Base-by-base conservation (phyloP, 2,888 invertebrate species). In the Cataglyphis albicans region DNA sequence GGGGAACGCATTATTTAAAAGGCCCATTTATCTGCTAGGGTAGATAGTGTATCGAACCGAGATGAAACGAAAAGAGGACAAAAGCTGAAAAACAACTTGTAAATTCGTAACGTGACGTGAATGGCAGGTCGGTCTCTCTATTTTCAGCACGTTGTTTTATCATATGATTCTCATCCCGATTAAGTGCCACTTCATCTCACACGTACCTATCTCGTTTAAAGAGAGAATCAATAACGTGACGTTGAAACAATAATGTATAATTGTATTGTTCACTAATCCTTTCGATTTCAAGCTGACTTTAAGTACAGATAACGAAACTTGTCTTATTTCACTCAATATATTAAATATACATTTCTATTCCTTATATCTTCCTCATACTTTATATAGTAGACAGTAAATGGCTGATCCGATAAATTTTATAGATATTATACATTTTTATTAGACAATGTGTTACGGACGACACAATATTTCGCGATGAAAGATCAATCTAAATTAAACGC, bases 401-500 rank as follows among this genome's bases (percentile, higher is more conserved):
- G 15, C 9, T 44, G 3, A 38, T 21, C n/a, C 18, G 48, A 25
- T 55, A 29, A 67, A 7, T 55, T 55, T 5, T 29, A 41, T 29
- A 63, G 32, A 25, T 25, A 25, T 25, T 25, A 25, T 25, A 41
- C 2, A 52, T 52, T n/a, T 52, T 52, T 52, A 25, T 1, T 25
- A 7, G 48, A 52, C n/a, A n/a, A n/a, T 29, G 3, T 52, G 38
- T 12, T 3, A 10, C 12, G 4, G 38, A 25, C 25, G 55, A 65
- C 65, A 7, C 6, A 70, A 78, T 70, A 68, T 78, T 70, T 70
- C 18, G 59, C 70, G 59, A 70, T 80, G 44, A 80, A 80, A 80
- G 70, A 80, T 80, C 61, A 80, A 80, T 44, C 44, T 44, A 59
- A 85, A 85, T 87, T 84, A 82, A 85, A 75, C 70, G 29, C 3